Percentiles rank a stretch among this genome's conserved stretches.
Conservation (phyloP, 2,797 vertebrate genomes). For the Phataginus tetradactyla region DNA sequence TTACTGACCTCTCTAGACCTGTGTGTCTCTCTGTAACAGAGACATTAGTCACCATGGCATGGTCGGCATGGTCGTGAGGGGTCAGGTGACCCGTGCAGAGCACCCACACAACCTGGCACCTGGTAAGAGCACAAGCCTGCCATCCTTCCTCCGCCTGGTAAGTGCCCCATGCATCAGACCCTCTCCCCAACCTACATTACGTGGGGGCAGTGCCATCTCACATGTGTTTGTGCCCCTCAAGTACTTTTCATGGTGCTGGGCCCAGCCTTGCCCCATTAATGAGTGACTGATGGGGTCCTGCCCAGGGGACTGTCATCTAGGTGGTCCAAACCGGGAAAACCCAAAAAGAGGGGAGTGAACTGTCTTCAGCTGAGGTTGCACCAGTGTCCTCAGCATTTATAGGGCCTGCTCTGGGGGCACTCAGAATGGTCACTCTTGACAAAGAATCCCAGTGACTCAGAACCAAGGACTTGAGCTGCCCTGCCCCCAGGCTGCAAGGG, state of each 20-base stretch:
- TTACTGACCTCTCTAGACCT: not conserved
- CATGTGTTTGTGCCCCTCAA: not conserved
- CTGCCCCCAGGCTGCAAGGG: not conserved
- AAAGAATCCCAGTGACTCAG: not conserved
- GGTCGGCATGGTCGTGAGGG: no score
- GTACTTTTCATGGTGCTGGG: not conserved
- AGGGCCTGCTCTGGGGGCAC: rapidly evolving
- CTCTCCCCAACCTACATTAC: not conserved
- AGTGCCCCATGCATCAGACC: not conserved
- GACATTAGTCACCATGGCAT: no score
- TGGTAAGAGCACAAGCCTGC: not conserved
- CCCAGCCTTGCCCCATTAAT: not conserved
- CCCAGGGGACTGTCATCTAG: not conserved
- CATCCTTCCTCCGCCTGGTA: rapidly evolving
- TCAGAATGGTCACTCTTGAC: not conserved
- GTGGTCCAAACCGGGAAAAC: not conserved
- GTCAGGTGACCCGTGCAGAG: rapidly evolving
- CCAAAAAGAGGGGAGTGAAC: not conserved
- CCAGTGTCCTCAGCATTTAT: rapidly evolving
- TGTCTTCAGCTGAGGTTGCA: not conserved
- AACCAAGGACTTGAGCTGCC: rapidly evolving
- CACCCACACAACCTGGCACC: rapidly evolving
- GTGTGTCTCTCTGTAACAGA: not conserved
- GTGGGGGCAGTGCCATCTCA: rapidly evolving
- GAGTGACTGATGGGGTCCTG: not conserved